Percentiles rank a stretch among this genome's conserved stretches.
Conservation (phyloP, 2,113 vertebrate species). For the Shinisaurus crocodilurus region DNA sequence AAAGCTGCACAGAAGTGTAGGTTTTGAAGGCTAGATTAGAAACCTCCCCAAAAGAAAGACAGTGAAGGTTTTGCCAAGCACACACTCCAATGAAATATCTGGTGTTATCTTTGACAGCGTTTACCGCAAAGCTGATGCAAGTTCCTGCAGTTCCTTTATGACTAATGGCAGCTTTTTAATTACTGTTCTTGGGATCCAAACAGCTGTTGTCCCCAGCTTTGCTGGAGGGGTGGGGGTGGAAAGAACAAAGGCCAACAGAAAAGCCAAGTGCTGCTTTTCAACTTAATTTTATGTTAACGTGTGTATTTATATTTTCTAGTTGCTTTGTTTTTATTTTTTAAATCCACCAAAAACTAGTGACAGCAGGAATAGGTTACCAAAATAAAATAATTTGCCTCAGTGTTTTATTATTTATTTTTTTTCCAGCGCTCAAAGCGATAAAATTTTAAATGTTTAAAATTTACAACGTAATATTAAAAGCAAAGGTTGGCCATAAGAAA, state of each 20-base stretch:
- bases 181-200: constrained; percentile 52
- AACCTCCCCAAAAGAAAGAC: constrained; percentile 26
- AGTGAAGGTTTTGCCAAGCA: constrained; percentile 26
- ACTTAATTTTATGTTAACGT: background rate
- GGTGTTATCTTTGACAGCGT: constrained; percentile 49
- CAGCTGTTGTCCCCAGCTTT: constrained; percentile 49
- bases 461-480: background rate
- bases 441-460: background rate
- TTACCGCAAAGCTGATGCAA: constrained; percentile 49
- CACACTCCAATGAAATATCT: constrained; percentile 46
- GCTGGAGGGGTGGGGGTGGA: background rate
- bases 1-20: background rate
- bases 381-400: background rate
- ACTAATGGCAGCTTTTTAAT: constrained; percentile 57
- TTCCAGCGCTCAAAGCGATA: background rate
- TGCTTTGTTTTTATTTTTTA: background rate
- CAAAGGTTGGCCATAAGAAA: background rate
- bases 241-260: background rate
- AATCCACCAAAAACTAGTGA: background rate
- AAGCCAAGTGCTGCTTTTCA: background rate
- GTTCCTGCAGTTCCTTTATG: constrained; percentile 51
- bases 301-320: background rate
- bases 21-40: constrained; percentile 19
- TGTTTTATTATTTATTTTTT: background rate
- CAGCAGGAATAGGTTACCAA: background rate